Percentiles rank a stretch among this genome's conserved stretches.
phyloP scores from a whole-genome alignment of 2,797 vertebrate genomes.

The Rhynchonycteris naso region DNA sequence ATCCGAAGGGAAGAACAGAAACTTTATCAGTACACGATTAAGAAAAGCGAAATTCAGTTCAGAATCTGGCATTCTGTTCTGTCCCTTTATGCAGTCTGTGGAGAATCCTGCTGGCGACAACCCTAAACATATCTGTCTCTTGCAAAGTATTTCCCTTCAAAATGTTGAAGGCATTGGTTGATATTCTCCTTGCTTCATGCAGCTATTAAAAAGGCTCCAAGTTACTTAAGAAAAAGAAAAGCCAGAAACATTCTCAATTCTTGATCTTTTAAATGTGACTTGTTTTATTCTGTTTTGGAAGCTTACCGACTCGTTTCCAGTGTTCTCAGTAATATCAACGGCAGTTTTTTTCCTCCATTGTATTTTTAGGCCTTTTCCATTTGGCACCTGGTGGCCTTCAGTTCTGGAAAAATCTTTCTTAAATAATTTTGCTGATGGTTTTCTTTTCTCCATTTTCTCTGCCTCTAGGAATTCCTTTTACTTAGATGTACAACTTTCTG shows the following conservation, averaged over 20 bases:
- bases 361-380: neutral
- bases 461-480: neutral
- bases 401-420: neutral
- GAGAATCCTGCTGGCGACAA: neutral
- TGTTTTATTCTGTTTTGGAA: neutral
- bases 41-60: neutral
- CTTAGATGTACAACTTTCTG: neutral
- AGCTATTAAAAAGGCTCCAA: neutral
- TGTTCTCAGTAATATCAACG: neutral
- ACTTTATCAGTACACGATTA: neutral
- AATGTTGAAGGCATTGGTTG: neutral
- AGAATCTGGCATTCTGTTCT: neutral
- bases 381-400: neutral
- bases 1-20: neutral
- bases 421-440: conserved; percentile 2
- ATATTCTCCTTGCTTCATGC: neutral
- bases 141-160: neutral
- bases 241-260: neutral
- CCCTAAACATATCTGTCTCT: neutral
- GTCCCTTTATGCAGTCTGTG: neutral
- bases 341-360: neutral
- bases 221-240: neutral
- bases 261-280: neutral
- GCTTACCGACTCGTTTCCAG: neutral
- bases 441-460: neutral